phyloP scores from a whole-genome alignment of 2,113 vertebrate genomes.

The Scopus umbretta region DNA sequence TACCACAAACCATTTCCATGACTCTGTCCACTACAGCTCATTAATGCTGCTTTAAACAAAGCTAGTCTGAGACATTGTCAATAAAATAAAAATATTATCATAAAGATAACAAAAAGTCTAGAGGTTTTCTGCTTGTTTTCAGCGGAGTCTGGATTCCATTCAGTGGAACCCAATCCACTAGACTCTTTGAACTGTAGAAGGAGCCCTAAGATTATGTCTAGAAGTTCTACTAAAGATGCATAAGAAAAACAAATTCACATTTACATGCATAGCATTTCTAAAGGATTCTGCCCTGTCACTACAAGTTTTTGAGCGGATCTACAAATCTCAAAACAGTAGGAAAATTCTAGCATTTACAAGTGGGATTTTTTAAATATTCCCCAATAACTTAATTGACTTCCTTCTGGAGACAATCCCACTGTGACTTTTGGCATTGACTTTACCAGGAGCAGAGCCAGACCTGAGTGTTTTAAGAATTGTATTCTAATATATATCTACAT shows the following conservation, averaged over 20 bases:
- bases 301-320: neutral
- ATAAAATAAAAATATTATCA: neutral
- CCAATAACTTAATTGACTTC: neutral
- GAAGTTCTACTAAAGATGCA: neutral
- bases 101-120: neutral
- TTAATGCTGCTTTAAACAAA: neutral
- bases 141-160: neutral
- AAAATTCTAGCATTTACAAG: neutral
- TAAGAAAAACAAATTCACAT: neutral
- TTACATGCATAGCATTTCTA: neutral
- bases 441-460: neutral
- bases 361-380: neutral
- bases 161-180: neutral
- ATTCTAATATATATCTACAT: neutral
- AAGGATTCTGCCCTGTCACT: neutral
- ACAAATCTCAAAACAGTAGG: neutral
- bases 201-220: neutral
- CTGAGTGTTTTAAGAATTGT: neutral
- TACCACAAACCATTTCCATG: neutral
- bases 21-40: neutral
- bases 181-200: neutral
- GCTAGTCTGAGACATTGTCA: neutral
- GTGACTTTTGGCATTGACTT: neutral
- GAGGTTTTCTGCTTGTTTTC: neutral
- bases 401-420: neutral